phyloP scores from a whole-genome alignment of 2,888 invertebrate species.

The Fragum fragum region DNA sequence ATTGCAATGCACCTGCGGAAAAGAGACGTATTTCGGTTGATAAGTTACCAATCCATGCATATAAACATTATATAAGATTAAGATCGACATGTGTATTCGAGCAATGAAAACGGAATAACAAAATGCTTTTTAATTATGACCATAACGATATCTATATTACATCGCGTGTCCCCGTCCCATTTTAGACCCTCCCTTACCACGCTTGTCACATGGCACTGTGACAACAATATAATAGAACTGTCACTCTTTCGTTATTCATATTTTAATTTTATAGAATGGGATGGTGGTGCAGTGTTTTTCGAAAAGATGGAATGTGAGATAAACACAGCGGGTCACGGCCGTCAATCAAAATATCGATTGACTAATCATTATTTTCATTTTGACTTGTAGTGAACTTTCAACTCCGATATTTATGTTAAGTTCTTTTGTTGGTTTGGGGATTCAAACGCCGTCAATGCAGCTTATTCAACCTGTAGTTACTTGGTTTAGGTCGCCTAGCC shows the following conservation, averaged over 20 bases:
- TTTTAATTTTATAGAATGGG: neutral
- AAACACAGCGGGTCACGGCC: too few species aligned
- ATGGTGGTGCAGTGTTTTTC: neutral
- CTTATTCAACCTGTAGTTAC: too few species aligned
- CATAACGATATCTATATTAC: constrained; percentile 9
- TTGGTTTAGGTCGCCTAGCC: too few species aligned
- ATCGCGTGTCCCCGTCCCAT: constrained; percentile 12
- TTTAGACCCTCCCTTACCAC: constrained; percentile 16
- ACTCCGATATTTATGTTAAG: too few species aligned
- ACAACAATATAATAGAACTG: neutral
- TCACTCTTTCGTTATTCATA: neutral
- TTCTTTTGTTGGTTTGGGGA: too few species aligned
- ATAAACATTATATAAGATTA: neutral
- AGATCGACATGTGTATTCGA: constrained; percentile 17
- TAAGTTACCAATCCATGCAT: neutral
- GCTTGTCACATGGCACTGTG: neutral
- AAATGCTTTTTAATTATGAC: constrained; percentile 19
- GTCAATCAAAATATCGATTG: too few species aligned
- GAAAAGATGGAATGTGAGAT: neutral
- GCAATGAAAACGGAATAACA: constrained; percentile 1
- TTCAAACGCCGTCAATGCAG: too few species aligned
- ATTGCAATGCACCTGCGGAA: neutral
- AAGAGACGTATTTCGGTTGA: neutral
- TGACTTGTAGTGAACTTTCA: too few species aligned
- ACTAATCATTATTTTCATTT: too few species aligned